Percentiles rank a stretch among this genome's conserved stretches.
These are phyloP conservation scores for Ecdyonurus torrentis DNA, from an alignment of 2,888 invertebrate species.

Conservation along the genomic window DNA sequence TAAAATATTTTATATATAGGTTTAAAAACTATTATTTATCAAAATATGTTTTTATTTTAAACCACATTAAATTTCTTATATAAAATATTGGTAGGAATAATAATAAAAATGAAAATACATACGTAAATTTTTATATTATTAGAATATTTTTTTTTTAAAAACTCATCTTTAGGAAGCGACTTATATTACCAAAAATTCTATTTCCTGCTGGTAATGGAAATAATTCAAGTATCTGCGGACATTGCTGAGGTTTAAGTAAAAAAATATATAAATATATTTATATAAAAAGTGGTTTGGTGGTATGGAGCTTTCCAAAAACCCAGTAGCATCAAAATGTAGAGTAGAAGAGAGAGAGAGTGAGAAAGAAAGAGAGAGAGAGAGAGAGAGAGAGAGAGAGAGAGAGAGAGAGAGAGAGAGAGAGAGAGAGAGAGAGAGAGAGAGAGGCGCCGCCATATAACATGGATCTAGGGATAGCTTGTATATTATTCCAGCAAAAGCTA, in stretches of 20 bases:
- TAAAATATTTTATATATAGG: no score
- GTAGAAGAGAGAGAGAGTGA: background rate
- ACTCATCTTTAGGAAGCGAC: background rate
- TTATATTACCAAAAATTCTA: background rate
- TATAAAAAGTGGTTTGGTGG: background rate
- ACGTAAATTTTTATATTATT: no score
- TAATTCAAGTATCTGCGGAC: no score
- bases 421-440: background rate
- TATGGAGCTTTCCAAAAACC: no score
- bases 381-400: background rate
- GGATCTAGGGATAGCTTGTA: background rate
- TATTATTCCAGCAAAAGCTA: background rate
- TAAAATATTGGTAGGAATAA: no score
- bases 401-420: background rate
- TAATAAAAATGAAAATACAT: no score
- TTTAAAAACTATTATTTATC: no score
- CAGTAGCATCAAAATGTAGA: no score
- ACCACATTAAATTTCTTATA: no score
- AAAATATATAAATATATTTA: background rate
- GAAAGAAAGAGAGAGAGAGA: background rate
- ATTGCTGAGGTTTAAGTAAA: no score
- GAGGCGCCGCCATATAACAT: background rate
- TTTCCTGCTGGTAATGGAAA: background rate
- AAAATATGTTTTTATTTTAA: no score
- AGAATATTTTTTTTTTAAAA: no score